Evolutionary conservation across 2,113 vertebrate genomes (phyloP), one percentile per base, ranked within the genome.

Genomic region (Neopipo cinnamomea): DNA sequence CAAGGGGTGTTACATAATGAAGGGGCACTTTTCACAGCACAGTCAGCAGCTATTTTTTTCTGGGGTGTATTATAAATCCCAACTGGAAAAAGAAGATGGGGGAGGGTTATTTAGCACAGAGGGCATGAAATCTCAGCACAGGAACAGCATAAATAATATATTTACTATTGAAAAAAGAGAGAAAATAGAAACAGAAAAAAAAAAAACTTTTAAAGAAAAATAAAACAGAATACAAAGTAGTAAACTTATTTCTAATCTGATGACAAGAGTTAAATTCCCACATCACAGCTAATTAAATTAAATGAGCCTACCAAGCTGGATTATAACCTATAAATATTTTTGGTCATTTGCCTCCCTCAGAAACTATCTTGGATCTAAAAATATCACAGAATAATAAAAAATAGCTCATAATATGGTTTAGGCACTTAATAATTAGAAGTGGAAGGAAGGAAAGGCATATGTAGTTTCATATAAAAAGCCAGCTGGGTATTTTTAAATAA

Each of bases 1-100:
- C 93, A 94, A 79, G 72, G 73, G 33, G 44, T 82, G 78, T 58
- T 95, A 84, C 56, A 88, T 97, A 93, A 93, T 76, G 94, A 93
- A 95, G 93, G 70, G 52, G 39, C 81, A 56, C 88, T 74, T 46
- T 84, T 97, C 93, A 85, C 81, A 90, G 75, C 42, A 46, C 66
- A 94, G 62, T 68, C 67, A 85, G 42, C 33, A 89, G 41, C 85
- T 92, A 70, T n/a, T 89, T 55, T 86, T 92, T 95, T 77, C 71
- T 12, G 72, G 50, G 41, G 24, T 93, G 72, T 37, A 89, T 86
- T 82, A 82, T 67, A 63, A 86, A 56, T 85, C 76, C 62, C 25
- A 91, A 68, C 52, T 39, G 85, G 76, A 41, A 88, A 61, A 88
- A 91, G 56, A 47, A 67, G 47, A 56, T 46, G 65, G 61, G 47